A percentile compares a stretch with the other conserved stretches of the same genome.
Evolutionary conservation across 37 sponge, comb jelly and placozoan species (phyloP).

Genomic region (Aphrocallistes beatrix): DNA sequence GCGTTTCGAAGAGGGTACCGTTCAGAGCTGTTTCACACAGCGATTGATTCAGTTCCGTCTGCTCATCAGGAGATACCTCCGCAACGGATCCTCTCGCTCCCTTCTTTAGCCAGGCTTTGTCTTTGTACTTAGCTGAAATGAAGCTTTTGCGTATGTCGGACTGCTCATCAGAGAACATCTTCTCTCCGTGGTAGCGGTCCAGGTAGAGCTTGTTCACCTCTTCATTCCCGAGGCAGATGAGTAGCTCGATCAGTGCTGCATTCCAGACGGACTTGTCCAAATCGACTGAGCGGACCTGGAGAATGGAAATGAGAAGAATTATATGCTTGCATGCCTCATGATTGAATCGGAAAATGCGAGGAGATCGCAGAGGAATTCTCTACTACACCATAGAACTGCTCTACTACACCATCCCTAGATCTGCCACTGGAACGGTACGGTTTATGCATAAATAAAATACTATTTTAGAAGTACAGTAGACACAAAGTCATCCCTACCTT

Average conservation of each 20-base stretch:
- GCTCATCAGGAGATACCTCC: not conserved
- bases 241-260: slow-evolving; percentile 44
- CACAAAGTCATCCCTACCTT: slow-evolving; percentile 31
- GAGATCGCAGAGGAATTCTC: too few species aligned
- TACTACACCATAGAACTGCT: too few species aligned
- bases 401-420: too few species aligned
- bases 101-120: slow-evolving; percentile 48
- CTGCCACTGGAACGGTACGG: too few species aligned
- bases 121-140: slow-evolving; percentile 65
- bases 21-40: not conserved
- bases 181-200: not conserved
- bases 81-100: not conserved
- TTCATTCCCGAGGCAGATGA: not conserved
- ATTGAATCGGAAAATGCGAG: too few species aligned
- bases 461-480: not conserved
- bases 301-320: too few species aligned
- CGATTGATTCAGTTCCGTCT: not conserved
- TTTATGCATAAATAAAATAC: too few species aligned
- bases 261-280: slow-evolving; percentile 73
- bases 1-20: not conserved
- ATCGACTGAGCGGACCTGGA: slow-evolving; percentile 53
- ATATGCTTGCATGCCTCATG: too few species aligned
- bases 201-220: not conserved
- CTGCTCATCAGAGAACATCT: not conserved
- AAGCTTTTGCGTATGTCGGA: slow-evolving; percentile 60